Evolutionary conservation across 2,888 invertebrate genomes (phyloP), one percentile per base, ranked within the genome.

Genomic region (Eristalis intricaria): DNA sequence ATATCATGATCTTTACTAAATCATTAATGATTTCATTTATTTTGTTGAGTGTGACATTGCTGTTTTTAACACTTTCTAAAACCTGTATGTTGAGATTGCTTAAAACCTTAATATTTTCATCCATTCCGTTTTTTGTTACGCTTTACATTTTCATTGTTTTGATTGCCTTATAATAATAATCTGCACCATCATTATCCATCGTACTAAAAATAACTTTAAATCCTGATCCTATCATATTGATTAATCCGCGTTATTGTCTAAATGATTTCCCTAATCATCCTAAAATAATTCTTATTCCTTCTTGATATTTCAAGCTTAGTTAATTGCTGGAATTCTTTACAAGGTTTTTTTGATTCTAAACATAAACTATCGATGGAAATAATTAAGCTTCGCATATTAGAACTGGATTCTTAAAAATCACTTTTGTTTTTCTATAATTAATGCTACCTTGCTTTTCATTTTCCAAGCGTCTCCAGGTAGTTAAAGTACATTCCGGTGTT

Each of bases 211-310:
- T 29, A 26, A 26, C 5, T 29, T 29, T 2, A 5, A 29, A 29
- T 4, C 29, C 29, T 5, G 29, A 29, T 4, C 29, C 29, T 29
- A 29, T 29, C 4, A 4, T 0, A 29, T 29, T 3, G 1, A 8
- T 32, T 26, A 26, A 15, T 29, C 63, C 15, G 1, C n/a, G 63
- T 63, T 29, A 35, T 32, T 32, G 26, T 8, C 63, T 11, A 35
- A 35, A 11, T 63, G 29, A 23, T 63, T 19, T n/a, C 63, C 15
- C 32, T 29, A 15, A 63, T 63, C n/a, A n/a, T 26, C 32, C 29
- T 32, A 35, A 63, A 63, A 32, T 63, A 29, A 63, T 56, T 5
- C 35, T 35, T 13, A 70, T 56, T 56, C 69, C 58, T 26, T 69
- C 32, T 69, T n/a, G 13, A 1, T 2, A 43, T n/a, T 43, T 15